phyloP scores from a whole-genome alignment of 1,140 invertebrate genomes.

The Diabrotica virgifera region DNA sequence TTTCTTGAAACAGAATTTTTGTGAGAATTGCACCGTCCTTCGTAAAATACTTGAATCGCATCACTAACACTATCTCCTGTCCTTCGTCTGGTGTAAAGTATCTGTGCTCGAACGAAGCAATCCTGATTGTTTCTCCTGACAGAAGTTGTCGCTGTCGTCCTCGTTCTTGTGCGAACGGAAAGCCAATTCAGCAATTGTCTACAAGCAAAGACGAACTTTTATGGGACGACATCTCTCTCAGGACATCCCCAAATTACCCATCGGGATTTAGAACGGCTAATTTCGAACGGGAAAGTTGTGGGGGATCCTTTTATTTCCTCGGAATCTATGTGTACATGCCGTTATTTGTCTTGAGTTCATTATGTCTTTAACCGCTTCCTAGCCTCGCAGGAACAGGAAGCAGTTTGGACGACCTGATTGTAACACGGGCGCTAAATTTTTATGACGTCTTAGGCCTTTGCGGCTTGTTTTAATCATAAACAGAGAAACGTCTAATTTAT shows the following conservation, averaged over 20 bases:
- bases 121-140: constrained; percentile 6
- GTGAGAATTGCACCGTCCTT: too few species aligned
- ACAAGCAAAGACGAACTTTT: constrained; percentile 19
- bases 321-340: too few species aligned
- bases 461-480: too few species aligned
- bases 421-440: too few species aligned
- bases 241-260: constrained; percentile 16
- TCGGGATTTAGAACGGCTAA: constrained; percentile 13
- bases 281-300: background rate
- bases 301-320: too few species aligned
- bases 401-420: too few species aligned
- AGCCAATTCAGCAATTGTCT: constrained; percentile 21
- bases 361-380: too few species aligned
- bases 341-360: too few species aligned
- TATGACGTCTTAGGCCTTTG: too few species aligned
- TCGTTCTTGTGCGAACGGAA: constrained; percentile 6
- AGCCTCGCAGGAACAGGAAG: too few species aligned
- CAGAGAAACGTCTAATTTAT: too few species aligned
- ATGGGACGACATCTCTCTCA: constrained; percentile 13
- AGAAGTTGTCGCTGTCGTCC: constrained; percentile 12
- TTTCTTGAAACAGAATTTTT: too few species aligned
- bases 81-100: constrained; percentile 5
- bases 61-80: background rate
- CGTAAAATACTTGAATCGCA: background rate
- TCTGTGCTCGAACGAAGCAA: constrained; percentile 12